Percentiles rank a stretch among this genome's conserved stretches.
Conservation (phyloP, 2,888 invertebrate genomes). For the Leptinotarsa rubiginosa region DNA sequence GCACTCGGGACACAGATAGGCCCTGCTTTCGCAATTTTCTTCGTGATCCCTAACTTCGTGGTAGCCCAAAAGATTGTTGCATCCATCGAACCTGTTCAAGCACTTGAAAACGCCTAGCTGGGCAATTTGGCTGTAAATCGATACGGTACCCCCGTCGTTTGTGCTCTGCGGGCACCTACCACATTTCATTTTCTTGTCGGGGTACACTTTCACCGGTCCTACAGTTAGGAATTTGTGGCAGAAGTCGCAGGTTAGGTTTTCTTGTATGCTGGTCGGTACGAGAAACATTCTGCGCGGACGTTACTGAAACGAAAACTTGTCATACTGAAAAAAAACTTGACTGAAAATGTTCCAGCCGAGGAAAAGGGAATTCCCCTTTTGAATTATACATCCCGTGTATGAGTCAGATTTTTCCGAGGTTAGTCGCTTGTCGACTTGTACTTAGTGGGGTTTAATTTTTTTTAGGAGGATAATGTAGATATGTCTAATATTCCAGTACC, state of each 20-base stretch:
- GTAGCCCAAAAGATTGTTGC: neutral
- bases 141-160: neutral
- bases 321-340: too few relatives aligned
- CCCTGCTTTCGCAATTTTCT: slow-evolving; percentile 13
- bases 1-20: slow-evolving; percentile 35
- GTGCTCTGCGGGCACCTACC: neutral
- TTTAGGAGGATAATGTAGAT: too few relatives aligned
- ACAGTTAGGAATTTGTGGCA: neutral
- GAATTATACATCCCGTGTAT: too few relatives aligned
- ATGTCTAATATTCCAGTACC: too few relatives aligned
- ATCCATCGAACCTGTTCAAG: neutral
- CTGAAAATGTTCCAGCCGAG: too few relatives aligned
- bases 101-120: neutral
- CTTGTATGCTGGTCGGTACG: neutral
- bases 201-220: neutral
- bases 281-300: neutral
- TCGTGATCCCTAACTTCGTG: neutral
- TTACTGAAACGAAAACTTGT: too few relatives aligned
- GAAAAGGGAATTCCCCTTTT: too few relatives aligned
- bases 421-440: too few relatives aligned
- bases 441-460: too few relatives aligned
- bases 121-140: neutral
- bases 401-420: too few relatives aligned
- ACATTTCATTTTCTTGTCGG: neutral
- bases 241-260: neutral